A percentile compares a stretch with the other conserved stretches of the same genome.
Evolutionary conservation across 2,797 vertebrate genomes (phyloP).

Genomic region (Rhynchonycteris naso): DNA sequence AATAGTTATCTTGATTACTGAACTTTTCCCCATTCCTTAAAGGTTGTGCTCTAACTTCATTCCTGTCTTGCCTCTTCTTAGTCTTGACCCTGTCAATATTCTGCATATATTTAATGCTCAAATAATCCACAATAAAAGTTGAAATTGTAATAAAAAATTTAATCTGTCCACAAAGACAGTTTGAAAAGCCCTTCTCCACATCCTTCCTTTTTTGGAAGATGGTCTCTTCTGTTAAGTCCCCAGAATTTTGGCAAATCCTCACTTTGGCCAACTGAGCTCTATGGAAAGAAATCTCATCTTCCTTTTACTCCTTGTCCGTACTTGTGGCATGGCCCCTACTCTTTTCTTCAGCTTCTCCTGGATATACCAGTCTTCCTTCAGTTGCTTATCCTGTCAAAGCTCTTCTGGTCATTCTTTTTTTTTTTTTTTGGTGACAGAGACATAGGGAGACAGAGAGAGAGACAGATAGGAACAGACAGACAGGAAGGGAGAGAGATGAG

Average conservation of each 20-base stretch:
- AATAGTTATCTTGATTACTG: background rate
- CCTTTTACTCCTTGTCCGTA: background rate
- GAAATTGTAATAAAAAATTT: background rate
- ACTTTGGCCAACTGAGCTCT: background rate
- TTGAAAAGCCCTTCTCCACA: background rate
- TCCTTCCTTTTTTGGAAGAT: background rate
- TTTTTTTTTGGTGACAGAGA: too few species aligned
- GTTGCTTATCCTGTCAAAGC: background rate
- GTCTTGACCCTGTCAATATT: background rate
- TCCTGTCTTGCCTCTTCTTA: background rate
- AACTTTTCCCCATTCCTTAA: background rate
- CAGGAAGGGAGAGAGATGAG: too few species aligned
- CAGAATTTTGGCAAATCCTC: background rate
- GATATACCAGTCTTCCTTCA: background rate
- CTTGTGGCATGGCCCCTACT: background rate
- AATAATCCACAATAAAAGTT: too few species aligned
- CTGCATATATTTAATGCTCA: background rate
- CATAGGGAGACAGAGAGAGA: too few species aligned
- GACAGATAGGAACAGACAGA: too few species aligned
- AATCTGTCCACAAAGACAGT: background rate
- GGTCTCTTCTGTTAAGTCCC: background rate
- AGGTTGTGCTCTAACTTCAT: background rate
- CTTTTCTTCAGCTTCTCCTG: background rate
- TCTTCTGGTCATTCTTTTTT: background rate
- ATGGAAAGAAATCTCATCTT: background rate